Percentiles rank a stretch among this genome's conserved stretches.
Conservation (phyloP, 1,140 invertebrate species). For the Armadillidium nasatum region DNA sequence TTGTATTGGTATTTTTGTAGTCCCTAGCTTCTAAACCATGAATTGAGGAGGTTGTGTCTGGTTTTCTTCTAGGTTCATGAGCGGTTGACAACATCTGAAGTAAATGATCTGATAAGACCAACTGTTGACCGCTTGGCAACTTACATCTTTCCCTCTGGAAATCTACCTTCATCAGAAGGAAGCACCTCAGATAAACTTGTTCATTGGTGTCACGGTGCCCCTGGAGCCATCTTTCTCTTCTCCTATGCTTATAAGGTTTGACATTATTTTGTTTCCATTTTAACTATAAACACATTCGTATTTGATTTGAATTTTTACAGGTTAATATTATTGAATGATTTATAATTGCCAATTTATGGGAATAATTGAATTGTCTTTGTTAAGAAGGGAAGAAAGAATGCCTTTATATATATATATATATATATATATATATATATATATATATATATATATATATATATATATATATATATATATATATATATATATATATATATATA, state of each 20-base stretch:
- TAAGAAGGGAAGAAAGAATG: no score
- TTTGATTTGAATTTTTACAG: neutral
- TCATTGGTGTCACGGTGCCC: slow-evolving; percentile 94
- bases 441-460: no score
- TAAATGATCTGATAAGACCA: slow-evolving; percentile 55
- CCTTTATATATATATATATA: no score
- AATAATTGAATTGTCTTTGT: no score
- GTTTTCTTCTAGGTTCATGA: slow-evolving; percentile 51
- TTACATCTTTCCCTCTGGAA: slow-evolving; percentile 67
- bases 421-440: no score
- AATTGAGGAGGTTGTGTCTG: no score
- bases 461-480: no score
- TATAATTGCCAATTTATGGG: no score
- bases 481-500: no score
- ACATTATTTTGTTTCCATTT: neutral
- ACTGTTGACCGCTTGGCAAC: slow-evolving; percentile 62
- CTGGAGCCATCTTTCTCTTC: slow-evolving; percentile 75
- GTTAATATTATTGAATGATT: neutral
- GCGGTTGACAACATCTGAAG: slow-evolving; percentile 56
- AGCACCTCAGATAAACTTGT: slow-evolving; percentile 70
- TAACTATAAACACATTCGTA: neutral
- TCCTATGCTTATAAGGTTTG: slow-evolving; percentile 67
- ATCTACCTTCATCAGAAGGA: slow-evolving; percentile 76
- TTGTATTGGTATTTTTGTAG: no score
- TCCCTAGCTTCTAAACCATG: no score